Evolutionary conservation across 2,113 vertebrate species (phyloP), one percentile per base, ranked within the genome.

Genomic region (Oryzias melastigma): DNA sequence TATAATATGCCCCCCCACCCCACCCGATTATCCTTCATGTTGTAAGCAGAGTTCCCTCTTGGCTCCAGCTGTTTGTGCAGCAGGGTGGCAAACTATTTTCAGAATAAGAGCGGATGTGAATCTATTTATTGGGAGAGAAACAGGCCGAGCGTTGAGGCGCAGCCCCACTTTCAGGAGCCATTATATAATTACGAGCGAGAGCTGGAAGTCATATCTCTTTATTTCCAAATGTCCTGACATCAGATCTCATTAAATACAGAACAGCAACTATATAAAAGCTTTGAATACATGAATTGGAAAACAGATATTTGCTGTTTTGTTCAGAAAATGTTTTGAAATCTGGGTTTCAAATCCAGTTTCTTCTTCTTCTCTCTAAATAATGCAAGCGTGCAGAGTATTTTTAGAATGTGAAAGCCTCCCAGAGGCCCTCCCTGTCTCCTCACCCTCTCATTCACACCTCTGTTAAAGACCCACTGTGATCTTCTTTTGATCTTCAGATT

Each of bases 91-190:
- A 75, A 82, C 78, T 87, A 81, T 88, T 89, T 85, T 85, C 74
- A 84, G 84, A 80, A 88, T 75, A 85, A 85, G 64, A 84, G 83
- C 77, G 79, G 88, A 88, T 87, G 86, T 87, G 86, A 83, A 87
- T 88, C 90, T 86, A 85, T 55, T 90, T 89, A 75, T 83, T 83
- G 62, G 69, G 66, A 72, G 48, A 58, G 66, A 87, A 82, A 80
- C 67, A 74, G 55, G 72, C 71, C 82, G 86, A 63, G 73, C 71
- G 80, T 48, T 24, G 52, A 82, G 64, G 69, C 68, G 58, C 29
- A 43, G 69, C 68, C 58, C 60, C 68, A 52, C 46, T 88, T 68
- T 51, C 57, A 72, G 73, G 62, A 43, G 66, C 62, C 45, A 63
- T 87, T 87, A 82, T 81, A 81, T 86, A 86, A 87, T 84, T 62